Base-by-base conservation (phyloP, 2,888 invertebrate species). In the Ctenicera cuprea region DNA sequence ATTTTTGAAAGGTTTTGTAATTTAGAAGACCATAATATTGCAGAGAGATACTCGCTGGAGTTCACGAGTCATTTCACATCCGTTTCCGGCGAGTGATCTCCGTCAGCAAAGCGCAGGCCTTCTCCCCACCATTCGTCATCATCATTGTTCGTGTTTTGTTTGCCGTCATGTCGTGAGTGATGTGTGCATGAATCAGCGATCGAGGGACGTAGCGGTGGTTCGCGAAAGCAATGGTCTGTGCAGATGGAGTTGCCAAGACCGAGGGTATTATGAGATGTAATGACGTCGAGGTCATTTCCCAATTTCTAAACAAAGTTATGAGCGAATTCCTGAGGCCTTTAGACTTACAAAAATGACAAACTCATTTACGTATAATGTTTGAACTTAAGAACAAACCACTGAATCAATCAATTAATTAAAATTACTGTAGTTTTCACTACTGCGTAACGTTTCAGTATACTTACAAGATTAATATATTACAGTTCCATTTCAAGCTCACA, bases 31-130 rank as follows among this genome's bases (percentile, higher is more conserved):
- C 69, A 67, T 71, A 71, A 74, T 72, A 68, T 66, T 70, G 73
- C 57, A 74, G 68, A 75, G 67, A 74, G 69, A 66, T 68, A 66
- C 62, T 72, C 74, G 75, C 77, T 68, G 68, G 63, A 78, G 79
- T 81, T 82, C 80, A 81, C 81, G 82, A 79, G 76, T 82, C 81
- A 82, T 81, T 81, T 80, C 80, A 79, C 80, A 80, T 80, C 80
- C 80, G 81, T 81, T 80, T 81, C 81, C 81, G 80, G 78, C 77
- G 80, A 80, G 78, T 79, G 80, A 80, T 78, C 78, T 77, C 73
- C 74, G 74, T 75, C 74, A 70, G 73, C 63, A 75, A 70, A 73
- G 75, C 75, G 75, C 76, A 74, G 62, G 68, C 74, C 54, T 73
- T 71, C 76, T 69, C 76, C 70, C 71, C 75, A 70, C 76, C 75